These are phyloP conservation scores for Enteromius argenteus DNA, from an alignment of 2,797 vertebrate genomes.

Conservation along the genomic window DNA sequence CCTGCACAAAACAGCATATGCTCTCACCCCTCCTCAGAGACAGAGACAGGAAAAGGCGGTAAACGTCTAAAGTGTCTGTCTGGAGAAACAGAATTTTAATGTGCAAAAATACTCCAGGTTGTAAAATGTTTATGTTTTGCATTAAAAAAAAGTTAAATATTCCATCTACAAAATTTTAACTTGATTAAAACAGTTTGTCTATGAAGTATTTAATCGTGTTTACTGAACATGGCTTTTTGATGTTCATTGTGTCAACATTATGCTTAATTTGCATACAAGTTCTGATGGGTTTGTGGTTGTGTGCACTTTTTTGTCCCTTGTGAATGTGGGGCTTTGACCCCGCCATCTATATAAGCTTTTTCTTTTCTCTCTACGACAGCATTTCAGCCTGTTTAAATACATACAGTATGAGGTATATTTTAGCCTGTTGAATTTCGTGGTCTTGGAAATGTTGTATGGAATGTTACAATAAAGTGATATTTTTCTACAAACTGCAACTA, in stretches of 20 bases:
- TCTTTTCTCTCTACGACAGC: slow-evolving; percentile 63
- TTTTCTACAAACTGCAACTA: slow-evolving; percentile 87
- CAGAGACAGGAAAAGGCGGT: slow-evolving; percentile 52
- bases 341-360: slow-evolving; percentile 65
- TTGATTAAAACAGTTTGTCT: slow-evolving; percentile 14
- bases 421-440: slow-evolving; percentile 91
- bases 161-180: slow-evolving; percentile 9
- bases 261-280: slow-evolving; percentile 31
- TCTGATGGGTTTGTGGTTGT: slow-evolving; percentile 58
- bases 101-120: slow-evolving; percentile 26
- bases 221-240: slow-evolving; percentile 24
- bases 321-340: slow-evolving; percentile 66
- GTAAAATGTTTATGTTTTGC: slow-evolving; percentile 13
- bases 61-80: slow-evolving; percentile 36
- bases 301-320: slow-evolving; percentile 65
- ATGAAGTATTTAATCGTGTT: slow-evolving; percentile 26
- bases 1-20: slow-evolving; percentile 64
- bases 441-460: slow-evolving; percentile 92
- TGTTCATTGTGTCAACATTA: slow-evolving; percentile 42
- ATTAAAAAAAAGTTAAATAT: neutral
- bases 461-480: slow-evolving; percentile 97
- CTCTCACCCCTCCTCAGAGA: slow-evolving; percentile 69
- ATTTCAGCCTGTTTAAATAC: slow-evolving; percentile 72
- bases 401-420: slow-evolving; percentile 72
- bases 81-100: slow-evolving; percentile 7